Conservation (phyloP, 2,888 invertebrate species). For the Oasisia sp. region DNA sequence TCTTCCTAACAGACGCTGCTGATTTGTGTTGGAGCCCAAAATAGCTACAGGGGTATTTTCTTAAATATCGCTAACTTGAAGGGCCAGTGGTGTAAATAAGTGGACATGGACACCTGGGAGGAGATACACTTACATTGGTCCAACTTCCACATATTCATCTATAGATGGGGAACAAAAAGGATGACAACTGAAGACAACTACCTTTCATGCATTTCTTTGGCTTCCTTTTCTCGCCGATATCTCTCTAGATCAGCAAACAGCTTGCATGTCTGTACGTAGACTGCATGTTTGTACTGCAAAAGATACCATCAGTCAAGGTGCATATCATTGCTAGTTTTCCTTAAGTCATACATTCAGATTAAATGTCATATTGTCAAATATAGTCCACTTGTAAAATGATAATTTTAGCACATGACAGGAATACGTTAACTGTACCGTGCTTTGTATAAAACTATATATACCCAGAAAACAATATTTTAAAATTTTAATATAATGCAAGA, state of each 20-base stretch:
- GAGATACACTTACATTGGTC: too few species aligned
- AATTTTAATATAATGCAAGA: too few species aligned
- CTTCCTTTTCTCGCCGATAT: constrained; percentile 62
- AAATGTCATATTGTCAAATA: background rate
- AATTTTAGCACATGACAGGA: background rate
- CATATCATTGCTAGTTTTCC: background rate
- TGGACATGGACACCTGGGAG: too few species aligned
- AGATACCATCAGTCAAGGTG: background rate
- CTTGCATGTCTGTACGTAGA: constrained; percentile 99
- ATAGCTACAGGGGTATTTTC: too few species aligned
- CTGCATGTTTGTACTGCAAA: constrained; percentile 79
- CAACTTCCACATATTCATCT: too few species aligned
- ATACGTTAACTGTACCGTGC: background rate
- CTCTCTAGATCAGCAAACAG: constrained; percentile 86
- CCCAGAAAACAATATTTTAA: background rate
- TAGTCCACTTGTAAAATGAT: background rate
- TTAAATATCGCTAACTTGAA: too few species aligned
- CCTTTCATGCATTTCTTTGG: constrained; percentile 67
- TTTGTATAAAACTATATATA: background rate
- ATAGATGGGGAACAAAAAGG: too few species aligned
- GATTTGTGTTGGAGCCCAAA: too few species aligned
- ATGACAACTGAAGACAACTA: constrained; percentile 38
- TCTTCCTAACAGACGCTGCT: too few species aligned
- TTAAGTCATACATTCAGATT: background rate
- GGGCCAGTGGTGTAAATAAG: too few species aligned